A percentile compares a stretch with the other conserved stretches of the same genome.
Evolutionary conservation across 2,888 invertebrate species (phyloP).

Genomic region (Tenthredo scrophulariae): DNA sequence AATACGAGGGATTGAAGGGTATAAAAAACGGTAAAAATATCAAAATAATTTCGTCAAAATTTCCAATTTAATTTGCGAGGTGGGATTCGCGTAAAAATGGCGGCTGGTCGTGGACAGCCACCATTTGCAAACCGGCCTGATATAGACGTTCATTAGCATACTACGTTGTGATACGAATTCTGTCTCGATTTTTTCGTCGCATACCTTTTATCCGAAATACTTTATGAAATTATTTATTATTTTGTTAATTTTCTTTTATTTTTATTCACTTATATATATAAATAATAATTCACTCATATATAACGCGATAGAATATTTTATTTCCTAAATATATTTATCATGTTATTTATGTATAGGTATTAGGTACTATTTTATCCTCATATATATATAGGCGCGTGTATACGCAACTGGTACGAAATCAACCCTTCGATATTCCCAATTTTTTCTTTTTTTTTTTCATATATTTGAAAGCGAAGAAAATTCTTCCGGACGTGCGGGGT

Average conservation of each 20-base stretch:
- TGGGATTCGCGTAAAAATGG: conserved; percentile 66
- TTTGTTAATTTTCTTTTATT: too few relatives aligned
- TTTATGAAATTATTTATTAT: not conserved
- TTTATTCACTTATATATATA: not conserved
- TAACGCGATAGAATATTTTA: too few relatives aligned
- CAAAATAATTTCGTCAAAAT: not conserved
- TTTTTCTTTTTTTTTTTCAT: too few relatives aligned
- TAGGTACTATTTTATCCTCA: not conserved
- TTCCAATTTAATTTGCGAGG: conserved; percentile 41
- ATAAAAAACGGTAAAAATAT: conserved; percentile 32
- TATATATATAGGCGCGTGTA: not conserved
- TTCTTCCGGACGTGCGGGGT: too few relatives aligned
- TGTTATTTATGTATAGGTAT: not conserved
- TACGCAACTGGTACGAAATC: not conserved
- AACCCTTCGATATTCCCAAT: not conserved
- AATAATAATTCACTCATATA: not conserved
- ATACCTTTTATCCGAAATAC: not conserved
- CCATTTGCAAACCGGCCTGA: conserved; percentile 67
- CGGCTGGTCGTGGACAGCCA: conserved; percentile 60
- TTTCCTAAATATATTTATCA: not conserved
- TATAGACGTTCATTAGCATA: conserved; percentile 63
- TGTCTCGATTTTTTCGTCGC: not conserved
- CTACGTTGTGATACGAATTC: conserved; percentile 43
- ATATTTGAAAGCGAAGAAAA: too few relatives aligned
- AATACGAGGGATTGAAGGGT: not conserved